phyloP scores from a whole-genome alignment of 2,888 invertebrate genomes.

The Plemyria rubiginata region DNA sequence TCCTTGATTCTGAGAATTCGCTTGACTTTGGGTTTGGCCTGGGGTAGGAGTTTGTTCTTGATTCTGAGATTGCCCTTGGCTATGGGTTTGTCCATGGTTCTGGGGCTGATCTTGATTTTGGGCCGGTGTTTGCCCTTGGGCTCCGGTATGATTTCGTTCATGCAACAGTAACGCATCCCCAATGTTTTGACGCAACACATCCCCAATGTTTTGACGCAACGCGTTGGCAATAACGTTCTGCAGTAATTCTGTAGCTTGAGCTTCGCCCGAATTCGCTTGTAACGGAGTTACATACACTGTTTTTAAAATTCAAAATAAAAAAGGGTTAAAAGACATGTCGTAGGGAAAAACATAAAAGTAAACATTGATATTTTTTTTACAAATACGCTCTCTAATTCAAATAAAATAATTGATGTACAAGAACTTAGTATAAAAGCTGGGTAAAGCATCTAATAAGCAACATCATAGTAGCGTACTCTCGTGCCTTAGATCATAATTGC shows the following conservation, averaged over 20 bases:
- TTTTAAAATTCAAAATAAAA: conserved; percentile 15
- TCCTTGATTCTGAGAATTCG: conserved; percentile 24
- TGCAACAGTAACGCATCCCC: conserved; percentile 18
- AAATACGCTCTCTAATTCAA: neutral
- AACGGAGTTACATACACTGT: conserved; percentile 27
- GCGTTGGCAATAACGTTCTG: conserved; percentile 26
- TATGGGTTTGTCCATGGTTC: conserved; percentile 25
- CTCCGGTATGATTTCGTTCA: conserved; percentile 11
- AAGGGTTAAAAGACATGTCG: neutral
- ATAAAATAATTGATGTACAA: neutral
- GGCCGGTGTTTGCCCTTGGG: conserved; percentile 21
- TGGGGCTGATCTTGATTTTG: conserved; percentile 20
- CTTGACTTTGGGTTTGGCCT: conserved; percentile 30
- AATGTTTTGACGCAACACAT: conserved; percentile 28
- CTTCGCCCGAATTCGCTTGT: conserved; percentile 6
- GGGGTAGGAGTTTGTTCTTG: conserved; percentile 20
- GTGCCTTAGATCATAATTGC: too few species aligned
- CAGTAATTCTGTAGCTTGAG: conserved; percentile 18
- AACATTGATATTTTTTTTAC: neutral
- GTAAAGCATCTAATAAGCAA: too few species aligned
- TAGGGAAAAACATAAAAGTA: neutral
- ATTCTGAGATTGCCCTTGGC: conserved; percentile 19
- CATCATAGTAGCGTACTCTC: too few species aligned
- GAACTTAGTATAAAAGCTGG: neutral
- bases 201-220: conserved; percentile 26